Evolutionary conservation across 2,797 vertebrate genomes (phyloP).

Genomic region (Gephyroberyx darwinii): DNA sequence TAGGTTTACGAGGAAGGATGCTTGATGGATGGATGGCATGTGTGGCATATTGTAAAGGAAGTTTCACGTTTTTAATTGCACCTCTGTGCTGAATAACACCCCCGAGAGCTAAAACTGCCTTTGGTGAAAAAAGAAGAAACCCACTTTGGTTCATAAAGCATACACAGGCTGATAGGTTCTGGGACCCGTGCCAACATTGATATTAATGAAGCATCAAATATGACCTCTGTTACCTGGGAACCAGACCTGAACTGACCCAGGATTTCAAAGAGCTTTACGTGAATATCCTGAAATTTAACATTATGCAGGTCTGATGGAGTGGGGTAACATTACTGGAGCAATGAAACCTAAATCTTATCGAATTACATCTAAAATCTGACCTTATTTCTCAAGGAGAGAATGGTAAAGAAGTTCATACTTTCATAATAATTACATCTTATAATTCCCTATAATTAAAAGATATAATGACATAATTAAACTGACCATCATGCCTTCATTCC

Average conservation of each 20-base stretch:
- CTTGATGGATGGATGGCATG: slow-evolving; percentile 3
- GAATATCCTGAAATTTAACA: slow-evolving; percentile 46
- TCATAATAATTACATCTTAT: slow-evolving; percentile 54
- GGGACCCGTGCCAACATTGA: slow-evolving; percentile 52
- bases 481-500: slow-evolving; percentile 41
- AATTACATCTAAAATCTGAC: too few relatives aligned
- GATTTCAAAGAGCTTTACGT: slow-evolving; percentile 32
- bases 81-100: slow-evolving; percentile 27
- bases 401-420: slow-evolving; percentile 4
- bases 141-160: slow-evolving; percentile 43
- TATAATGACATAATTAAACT: slow-evolving; percentile 57
- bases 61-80: slow-evolving; percentile 39
- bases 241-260: slow-evolving; percentile 47
- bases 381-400: too few relatives aligned
- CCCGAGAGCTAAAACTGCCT: slow-evolving; percentile 33
- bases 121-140: slow-evolving; percentile 42
- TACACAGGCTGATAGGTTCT: slow-evolving; percentile 48
- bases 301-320: slow-evolving; percentile 33
- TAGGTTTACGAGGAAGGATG: slow-evolving; percentile 15
- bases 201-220: slow-evolving; percentile 55
- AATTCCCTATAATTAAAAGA: slow-evolving; percentile 46
- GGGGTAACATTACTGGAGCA: not conserved
- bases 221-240: slow-evolving; percentile 55
- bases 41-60: slow-evolving; percentile 21
- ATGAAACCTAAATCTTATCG: slow-evolving; percentile 15